phyloP scores from a whole-genome alignment of 30 jellyfish, hydroid and myxozoan genomes.

The Aurelia coerulea region DNA sequence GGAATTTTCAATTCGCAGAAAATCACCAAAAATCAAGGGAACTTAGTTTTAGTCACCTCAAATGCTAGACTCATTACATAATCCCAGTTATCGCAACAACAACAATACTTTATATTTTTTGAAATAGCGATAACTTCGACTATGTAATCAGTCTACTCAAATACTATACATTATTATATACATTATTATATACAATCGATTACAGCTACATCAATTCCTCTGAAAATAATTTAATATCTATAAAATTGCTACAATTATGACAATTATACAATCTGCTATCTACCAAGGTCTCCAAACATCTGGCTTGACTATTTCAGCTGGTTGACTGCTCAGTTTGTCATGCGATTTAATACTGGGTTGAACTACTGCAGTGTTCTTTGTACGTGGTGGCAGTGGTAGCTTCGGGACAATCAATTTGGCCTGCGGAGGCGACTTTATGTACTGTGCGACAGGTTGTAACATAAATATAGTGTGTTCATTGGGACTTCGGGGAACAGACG shows the following conservation, averaged over 20 bases:
- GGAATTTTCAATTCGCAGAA: too few species aligned
- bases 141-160: not conserved
- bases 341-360: too few species aligned
- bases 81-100: too few species aligned
- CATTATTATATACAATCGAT: not conserved
- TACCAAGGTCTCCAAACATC: constrained; percentile 67
- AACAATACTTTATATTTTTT: too few species aligned
- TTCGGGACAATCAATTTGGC: constrained; percentile 15
- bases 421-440: constrained; percentile 16
- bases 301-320: constrained; percentile 15
- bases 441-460: constrained; percentile 23
- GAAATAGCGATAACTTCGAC: not conserved
- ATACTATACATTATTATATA: not conserved
- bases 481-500: constrained; percentile 28
- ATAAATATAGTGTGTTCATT: constrained; percentile 14
- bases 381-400: not conserved
- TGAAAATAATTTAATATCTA: constrained; percentile 30
- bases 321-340: not conserved
- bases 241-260: not conserved
- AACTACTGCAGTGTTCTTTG: too few species aligned
- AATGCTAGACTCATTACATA: too few species aligned
- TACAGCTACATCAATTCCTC: not conserved
- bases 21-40: too few species aligned
- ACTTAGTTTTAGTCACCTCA: too few species aligned
- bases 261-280: not conserved